Evolutionary conservation across 53 echinoderm and acorn worm species (phyloP).

Genomic region (Holothuria leucospilota): DNA sequence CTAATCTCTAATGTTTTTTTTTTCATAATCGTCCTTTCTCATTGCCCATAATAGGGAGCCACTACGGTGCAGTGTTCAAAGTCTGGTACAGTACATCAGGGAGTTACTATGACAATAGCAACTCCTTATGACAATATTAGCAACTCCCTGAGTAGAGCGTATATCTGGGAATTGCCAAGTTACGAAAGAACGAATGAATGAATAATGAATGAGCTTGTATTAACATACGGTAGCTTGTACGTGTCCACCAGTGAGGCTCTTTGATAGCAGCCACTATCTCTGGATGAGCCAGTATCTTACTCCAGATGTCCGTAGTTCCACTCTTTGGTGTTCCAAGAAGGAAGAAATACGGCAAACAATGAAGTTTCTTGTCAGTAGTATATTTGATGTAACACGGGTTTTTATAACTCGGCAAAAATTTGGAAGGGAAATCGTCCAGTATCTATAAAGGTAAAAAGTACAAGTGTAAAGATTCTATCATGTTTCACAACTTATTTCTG

Average conservation of each 20-base stretch:
- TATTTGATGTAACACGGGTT: not conserved
- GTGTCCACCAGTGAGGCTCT: slow-evolving; percentile 76
- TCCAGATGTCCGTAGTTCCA: not conserved
- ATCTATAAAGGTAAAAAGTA: no score
- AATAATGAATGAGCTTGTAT: not conserved
- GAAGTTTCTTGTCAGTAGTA: slow-evolving; percentile 14
- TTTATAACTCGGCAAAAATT: no score
- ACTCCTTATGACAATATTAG: no score
- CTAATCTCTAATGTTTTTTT: no score
- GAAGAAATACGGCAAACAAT: slow-evolving; percentile 66
- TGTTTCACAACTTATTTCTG: no score
- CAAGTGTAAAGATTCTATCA: no score
- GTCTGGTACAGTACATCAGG: not conserved
- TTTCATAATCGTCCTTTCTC: not conserved
- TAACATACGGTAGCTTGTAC: slow-evolving; percentile 29
- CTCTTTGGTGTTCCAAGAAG: slow-evolving; percentile 68
- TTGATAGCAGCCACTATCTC: slow-evolving; percentile 33
- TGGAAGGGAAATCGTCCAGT: no score
- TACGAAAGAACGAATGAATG: not conserved
- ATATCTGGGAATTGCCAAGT: no score
- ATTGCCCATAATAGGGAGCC: not conserved
- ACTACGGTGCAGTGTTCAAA: no score
- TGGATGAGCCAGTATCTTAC: slow-evolving; percentile 52
- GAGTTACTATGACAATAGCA: not conserved
- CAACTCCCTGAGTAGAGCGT: no score